Percentiles rank a stretch among this genome's conserved stretches.
Evolutionary conservation across 2,113 vertebrate species (phyloP).

Genomic region (Petroica traversi): DNA sequence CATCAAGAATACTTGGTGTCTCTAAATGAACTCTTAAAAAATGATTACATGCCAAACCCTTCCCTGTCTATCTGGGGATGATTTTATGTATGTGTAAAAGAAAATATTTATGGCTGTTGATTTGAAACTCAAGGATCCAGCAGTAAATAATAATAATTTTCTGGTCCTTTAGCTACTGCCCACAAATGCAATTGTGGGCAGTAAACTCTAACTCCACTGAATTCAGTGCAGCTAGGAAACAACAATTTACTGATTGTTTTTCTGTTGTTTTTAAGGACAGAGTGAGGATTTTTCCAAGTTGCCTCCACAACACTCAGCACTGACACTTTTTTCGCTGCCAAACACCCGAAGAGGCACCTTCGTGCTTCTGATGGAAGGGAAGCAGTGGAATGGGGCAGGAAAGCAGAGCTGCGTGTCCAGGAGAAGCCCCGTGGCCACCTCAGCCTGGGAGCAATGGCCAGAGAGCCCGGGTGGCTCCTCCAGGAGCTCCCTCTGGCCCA

Average conservation of each 20-base stretch:
- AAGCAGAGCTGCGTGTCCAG: neutral
- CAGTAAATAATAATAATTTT: neutral
- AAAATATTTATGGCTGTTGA: neutral
- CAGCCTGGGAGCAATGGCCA: neutral
- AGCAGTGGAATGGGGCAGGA: neutral
- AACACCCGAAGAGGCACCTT: neutral
- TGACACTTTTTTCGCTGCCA: too few species aligned
- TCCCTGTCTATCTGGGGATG: neutral
- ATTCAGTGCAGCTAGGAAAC: neutral
- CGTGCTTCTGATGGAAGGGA: neutral
- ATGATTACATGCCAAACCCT: neutral
- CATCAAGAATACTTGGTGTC: neutral
- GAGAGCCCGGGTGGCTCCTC: neutral
- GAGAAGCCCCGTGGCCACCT: neutral
- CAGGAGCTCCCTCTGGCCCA: constrained; percentile 1
- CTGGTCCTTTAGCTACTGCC: neutral
- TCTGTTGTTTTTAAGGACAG: neutral
- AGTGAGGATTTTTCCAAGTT: neutral
- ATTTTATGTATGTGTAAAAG: neutral
- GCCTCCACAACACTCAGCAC: rapidly evolving
- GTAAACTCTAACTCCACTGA: neutral
- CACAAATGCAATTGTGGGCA: neutral
- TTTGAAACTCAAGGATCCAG: neutral
- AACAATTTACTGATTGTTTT: neutral
- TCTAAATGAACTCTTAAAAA: neutral